Evolutionary conservation across 2,888 invertebrate species (phyloP).

Genomic region (Dione juno): DNA sequence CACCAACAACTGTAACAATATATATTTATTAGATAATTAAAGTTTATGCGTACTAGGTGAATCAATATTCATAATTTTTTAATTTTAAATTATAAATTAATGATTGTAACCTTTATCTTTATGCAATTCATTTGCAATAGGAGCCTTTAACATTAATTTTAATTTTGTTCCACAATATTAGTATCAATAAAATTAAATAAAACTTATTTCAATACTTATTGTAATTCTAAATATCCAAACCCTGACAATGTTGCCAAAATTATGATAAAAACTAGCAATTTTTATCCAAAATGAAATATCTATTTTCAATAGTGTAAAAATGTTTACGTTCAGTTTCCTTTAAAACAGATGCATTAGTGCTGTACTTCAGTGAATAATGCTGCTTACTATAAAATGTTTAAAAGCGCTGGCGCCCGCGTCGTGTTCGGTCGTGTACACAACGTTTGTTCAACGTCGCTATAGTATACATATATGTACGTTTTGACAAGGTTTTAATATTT

Average conservation of each 20-base stretch:
- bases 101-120: no score
- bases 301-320: not conserved
- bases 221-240: no score
- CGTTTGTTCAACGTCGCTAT: not conserved
- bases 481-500: not conserved
- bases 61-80: no score
- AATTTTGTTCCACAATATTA: no score
- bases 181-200: no score
- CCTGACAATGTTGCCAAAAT: no score
- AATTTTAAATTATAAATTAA: no score
- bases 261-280: no score
- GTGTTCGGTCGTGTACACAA: conserved; percentile 7
- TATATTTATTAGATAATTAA: not conserved
- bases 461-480: not conserved
- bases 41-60: no score
- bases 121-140: no score
- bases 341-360: not conserved
- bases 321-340: not conserved
- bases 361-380: not conserved
- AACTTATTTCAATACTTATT: no score
- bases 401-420: conserved; percentile 8
- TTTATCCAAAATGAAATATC: not conserved
- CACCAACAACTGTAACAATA: conserved; percentile 90
- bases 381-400: not conserved
- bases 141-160: no score